Percentiles rank a stretch among this genome's conserved stretches.
Conservation (phyloP, 2,888 invertebrate species). For the Tetropium fuscum region DNA sequence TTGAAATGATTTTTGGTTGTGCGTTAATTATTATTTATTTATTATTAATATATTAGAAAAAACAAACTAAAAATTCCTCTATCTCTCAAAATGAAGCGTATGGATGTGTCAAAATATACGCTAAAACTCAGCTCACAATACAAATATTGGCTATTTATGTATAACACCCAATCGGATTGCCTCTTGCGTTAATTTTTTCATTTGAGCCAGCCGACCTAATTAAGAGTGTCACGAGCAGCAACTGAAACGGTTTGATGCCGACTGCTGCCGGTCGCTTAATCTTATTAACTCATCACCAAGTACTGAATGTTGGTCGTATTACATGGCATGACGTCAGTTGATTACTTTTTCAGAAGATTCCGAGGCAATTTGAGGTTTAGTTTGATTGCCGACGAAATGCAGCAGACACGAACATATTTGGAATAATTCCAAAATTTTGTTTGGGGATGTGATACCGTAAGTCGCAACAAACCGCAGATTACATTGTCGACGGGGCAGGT, state of each 20-base stretch:
- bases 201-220: neutral
- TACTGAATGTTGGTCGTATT: conserved; percentile 8
- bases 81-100: no score
- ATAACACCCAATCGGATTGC: neutral
- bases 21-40: no score
- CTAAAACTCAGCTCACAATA: no score
- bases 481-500: neutral
- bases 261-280: neutral
- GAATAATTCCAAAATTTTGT: conserved; percentile 11
- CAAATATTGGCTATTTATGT: no score
- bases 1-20: no score
- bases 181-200: conserved; percentile 3
- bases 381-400: neutral
- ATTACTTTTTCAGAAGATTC: conserved; percentile 8
- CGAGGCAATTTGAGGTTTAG: conserved; percentile 1
- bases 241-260: conserved; percentile 9
- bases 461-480: conserved; percentile 5
- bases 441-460: neutral
- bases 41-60: no score
- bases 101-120: no score
- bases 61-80: no score
- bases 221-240: conserved; percentile 10
- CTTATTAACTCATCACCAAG: conserved; percentile 17
- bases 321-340: conserved; percentile 9
- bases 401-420: conserved; percentile 5